Conservation (phyloP, 1,140 invertebrate species). For the Sycobia sp. region DNA sequence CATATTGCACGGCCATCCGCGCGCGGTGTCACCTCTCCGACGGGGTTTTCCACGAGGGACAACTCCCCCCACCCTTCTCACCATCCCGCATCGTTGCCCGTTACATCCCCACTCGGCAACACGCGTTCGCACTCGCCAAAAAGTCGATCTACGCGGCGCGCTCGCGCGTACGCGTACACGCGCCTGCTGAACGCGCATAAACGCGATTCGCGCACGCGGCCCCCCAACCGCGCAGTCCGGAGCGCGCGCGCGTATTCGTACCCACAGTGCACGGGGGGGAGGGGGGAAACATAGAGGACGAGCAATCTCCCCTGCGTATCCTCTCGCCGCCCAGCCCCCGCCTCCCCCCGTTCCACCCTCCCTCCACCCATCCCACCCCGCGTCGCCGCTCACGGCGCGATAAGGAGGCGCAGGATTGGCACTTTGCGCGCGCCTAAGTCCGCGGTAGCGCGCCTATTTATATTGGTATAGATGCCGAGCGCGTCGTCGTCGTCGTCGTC, state of each 20-base stretch:
- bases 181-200: too few relatives aligned
- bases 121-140: too few relatives aligned
- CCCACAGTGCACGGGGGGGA: not conserved
- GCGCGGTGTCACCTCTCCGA: too few relatives aligned
- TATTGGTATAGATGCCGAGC: too few relatives aligned
- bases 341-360: conserved; percentile 14
- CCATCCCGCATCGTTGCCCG: too few relatives aligned
- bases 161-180: not conserved
- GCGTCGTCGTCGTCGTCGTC: too few relatives aligned
- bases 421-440: too few relatives aligned
- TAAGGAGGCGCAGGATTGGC: too few relatives aligned
- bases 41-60: not conserved
- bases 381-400: conserved; percentile 5
- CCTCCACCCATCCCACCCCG: not conserved
- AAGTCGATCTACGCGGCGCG: not conserved
- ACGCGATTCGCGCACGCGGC: not conserved
- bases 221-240: not conserved
- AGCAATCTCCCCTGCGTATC: conserved; percentile 8
- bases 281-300: too few relatives aligned
- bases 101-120: too few relatives aligned
- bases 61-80: not conserved
- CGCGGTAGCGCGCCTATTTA: too few relatives aligned
- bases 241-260: not conserved
- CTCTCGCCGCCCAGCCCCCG: not conserved
- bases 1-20: too few relatives aligned